A percentile compares a stretch with the other conserved stretches of the same genome.
phyloP scores from a whole-genome alignment of 1,140 invertebrate species.

The Heterodera schachtii region DNA sequence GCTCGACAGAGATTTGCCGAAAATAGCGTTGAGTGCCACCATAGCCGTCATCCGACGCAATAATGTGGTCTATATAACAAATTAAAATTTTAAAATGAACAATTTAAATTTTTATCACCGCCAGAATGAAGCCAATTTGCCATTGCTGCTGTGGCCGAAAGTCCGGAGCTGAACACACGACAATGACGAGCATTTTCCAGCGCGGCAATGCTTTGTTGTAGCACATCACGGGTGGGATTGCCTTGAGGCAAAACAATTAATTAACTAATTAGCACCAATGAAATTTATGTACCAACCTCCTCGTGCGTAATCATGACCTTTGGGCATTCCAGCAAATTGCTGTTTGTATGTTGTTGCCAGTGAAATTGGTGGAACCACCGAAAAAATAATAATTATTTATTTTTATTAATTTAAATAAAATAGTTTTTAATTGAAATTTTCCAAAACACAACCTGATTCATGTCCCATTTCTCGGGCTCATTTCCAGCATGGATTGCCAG shows the following conservation, averaged over 20 bases:
- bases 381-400: slow-evolving; percentile 47
- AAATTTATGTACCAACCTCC: slow-evolving; percentile 59
- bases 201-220: slow-evolving; percentile 86
- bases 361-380: slow-evolving; percentile 85
- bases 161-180: slow-evolving; percentile 73
- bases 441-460: slow-evolving; percentile 34
- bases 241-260: slow-evolving; percentile 66
- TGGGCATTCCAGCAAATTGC: slow-evolving; percentile 77
- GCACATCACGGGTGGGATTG: slow-evolving; percentile 85
- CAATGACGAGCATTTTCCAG: slow-evolving; percentile 86
- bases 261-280: too few species aligned
- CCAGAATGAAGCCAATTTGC: slow-evolving; percentile 78
- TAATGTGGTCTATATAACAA: slow-evolving; percentile 76
- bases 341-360: slow-evolving; percentile 92
- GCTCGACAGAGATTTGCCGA: slow-evolving; percentile 33
- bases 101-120: background rate
- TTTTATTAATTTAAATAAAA: too few species aligned
- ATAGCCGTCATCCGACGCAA: slow-evolving; percentile 91
- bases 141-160: slow-evolving; percentile 81
- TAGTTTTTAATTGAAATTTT: slow-evolving; percentile 45
- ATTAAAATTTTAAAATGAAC: background rate
- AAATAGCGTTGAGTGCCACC: slow-evolving; percentile 73
- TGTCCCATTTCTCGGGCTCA: slow-evolving; percentile 38
- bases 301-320: slow-evolving; percentile 71
- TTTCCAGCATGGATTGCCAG: slow-evolving; percentile 34